phyloP scores from a whole-genome alignment of 2,797 vertebrate genomes.

The Ciconia nigra region DNA sequence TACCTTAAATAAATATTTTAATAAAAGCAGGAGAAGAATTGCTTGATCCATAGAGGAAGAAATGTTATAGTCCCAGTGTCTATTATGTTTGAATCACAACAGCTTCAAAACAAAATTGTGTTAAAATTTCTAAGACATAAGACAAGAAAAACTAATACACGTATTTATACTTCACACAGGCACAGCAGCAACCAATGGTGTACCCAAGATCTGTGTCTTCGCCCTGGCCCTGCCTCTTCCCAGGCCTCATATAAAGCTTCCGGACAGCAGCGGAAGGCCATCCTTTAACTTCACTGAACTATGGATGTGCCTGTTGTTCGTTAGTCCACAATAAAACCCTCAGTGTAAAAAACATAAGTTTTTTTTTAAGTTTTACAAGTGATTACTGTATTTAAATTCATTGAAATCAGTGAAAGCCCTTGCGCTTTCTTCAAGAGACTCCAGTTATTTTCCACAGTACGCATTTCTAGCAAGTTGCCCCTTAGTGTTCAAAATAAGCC shows the following conservation, averaged over 20 bases:
- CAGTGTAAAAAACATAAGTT: rapidly evolving
- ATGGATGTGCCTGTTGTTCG: background rate
- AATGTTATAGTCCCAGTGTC: background rate
- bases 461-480: background rate
- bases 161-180: background rate
- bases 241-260: background rate
- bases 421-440: background rate
- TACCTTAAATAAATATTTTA: slow-evolving; percentile 72
- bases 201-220: rapidly evolving
- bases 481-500: background rate
- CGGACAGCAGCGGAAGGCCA: background rate
- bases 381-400: background rate
- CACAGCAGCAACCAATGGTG: background rate
- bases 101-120: background rate
- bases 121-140: background rate
- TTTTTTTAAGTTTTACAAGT: background rate
- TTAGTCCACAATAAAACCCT: background rate
- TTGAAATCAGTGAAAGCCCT: background rate
- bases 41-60: slow-evolving; percentile 64
- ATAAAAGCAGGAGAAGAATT: slow-evolving; percentile 60
- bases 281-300: background rate
- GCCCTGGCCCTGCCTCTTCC: background rate
- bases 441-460: rapidly evolving
- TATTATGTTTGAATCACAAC: background rate
- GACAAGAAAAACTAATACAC: background rate